Evolutionary conservation across 2,888 invertebrate genomes (phyloP), one percentile per base, ranked within the genome.

Genomic region (Drosophila nr. perissopoda): DNA sequence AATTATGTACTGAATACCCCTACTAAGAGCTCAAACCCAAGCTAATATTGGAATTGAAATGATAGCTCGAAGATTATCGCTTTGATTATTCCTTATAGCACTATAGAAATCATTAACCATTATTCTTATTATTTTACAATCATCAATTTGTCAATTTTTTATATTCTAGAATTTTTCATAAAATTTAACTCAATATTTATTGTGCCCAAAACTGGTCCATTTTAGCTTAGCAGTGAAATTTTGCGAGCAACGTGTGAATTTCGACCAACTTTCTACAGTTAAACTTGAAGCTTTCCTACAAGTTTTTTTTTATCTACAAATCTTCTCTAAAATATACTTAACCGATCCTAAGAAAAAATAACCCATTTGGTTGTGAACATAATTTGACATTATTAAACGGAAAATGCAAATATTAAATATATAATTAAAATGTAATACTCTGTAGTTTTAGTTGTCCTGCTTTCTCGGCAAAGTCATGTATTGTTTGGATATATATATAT

Each of bases 391-490:
- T 62, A 40, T 70, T 66, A 68, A 72, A 68, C 67, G 51, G 31
- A 67, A 78, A 62, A 83, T 29, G 70, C 73, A 72, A 81, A 79
- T 34, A 53, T 60, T 74, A 81, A 76, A 78, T 71, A 27, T 18
- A 77, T 36, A 54, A 53, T 27, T 48, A 76, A 56, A 66, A 66
- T 54, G 59, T 70, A 54, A 67, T 74, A 74, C 64, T 59, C 65
- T 69, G 62, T 70, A 61, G 60, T 74, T 65, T 75, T 68, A 68
- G 76, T 76, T 90, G 91, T 92, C 92, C 92, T 92, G 92, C 92
- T 92, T 92, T 92, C 92, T 92, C 92, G 92, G 92, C 92, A 90
- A 90, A 86, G 80, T 88, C 66, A 76, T 74, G 70, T 78, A 40
- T 70, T 52, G 58, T 48, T 68, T 60, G 31, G 51, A 61, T 48